These are phyloP conservation scores for Strigamia crassipes DNA, from an alignment of 2,888 invertebrate genomes.

Conservation along the genomic window DNA sequence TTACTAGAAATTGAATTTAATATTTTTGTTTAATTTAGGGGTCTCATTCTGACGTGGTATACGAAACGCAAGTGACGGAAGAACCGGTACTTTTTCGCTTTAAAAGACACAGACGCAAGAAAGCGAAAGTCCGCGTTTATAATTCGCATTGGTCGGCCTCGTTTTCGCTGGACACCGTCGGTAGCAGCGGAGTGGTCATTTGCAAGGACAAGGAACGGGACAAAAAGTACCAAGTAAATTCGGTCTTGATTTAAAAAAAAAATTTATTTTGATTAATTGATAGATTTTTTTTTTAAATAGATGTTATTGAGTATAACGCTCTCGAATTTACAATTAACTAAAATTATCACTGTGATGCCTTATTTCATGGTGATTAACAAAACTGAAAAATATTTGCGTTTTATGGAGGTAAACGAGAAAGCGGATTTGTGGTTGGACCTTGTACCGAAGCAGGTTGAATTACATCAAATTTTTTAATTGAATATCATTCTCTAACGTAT, in stretches of 20 bases:
- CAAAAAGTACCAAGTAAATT: conserved; percentile 67
- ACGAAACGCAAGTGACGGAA: conserved; percentile 56
- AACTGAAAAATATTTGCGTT: conserved; percentile 68
- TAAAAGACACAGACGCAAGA: conserved; percentile 60
- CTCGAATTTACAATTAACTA: conserved; percentile 74
- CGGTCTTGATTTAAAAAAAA: neutral
- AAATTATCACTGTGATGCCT: conserved; percentile 77
- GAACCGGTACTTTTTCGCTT: conserved; percentile 72
- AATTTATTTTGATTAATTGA: too few relatives aligned
- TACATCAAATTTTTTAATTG: too few relatives aligned
- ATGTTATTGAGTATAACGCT: conserved; percentile 72
- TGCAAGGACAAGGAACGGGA: conserved; percentile 68
- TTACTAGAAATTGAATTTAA: too few relatives aligned
- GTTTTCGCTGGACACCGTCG: conserved; percentile 68
- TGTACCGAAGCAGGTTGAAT: conserved; percentile 69
- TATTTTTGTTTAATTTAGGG: conserved; percentile 54
- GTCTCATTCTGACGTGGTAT: conserved; percentile 58
- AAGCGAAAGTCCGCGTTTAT: conserved; percentile 59
- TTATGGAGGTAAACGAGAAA: conserved; percentile 84
- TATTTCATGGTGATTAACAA: conserved; percentile 78
- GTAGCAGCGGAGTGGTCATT: conserved; percentile 75
- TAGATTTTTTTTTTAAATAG: conserved; percentile 53
- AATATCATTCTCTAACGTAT: neutral
- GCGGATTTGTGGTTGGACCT: conserved; percentile 83
- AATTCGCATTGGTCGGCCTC: conserved; percentile 61